Evolutionary conservation across 2,888 invertebrate genomes (phyloP).

Genomic region (Sinopyrophorus schimmeli): DNA sequence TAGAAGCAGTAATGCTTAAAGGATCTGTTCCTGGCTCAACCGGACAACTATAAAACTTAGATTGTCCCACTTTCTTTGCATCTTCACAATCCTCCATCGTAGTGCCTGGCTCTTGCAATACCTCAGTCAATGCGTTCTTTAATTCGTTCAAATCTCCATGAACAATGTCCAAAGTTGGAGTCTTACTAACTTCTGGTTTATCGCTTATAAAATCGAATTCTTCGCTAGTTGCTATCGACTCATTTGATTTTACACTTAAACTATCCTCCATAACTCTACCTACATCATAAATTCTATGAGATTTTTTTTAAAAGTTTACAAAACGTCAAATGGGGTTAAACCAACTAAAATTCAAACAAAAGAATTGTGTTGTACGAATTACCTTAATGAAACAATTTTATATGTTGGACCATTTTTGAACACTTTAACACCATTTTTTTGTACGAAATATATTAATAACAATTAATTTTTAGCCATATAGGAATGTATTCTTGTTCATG

Average conservation of each 20-base stretch:
- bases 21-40: constrained; percentile 49
- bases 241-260: constrained; percentile 69
- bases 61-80: constrained; percentile 57
- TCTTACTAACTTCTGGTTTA: constrained; percentile 54
- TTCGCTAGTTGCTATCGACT: constrained; percentile 71
- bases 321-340: constrained; percentile 14
- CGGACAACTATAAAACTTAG: constrained; percentile 57
- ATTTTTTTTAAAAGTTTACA: constrained; percentile 6
- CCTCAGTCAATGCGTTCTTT: constrained; percentile 64
- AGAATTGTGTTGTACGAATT: neutral
- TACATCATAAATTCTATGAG: constrained; percentile 10
- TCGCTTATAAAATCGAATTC: constrained; percentile 71
- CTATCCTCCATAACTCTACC: constrained; percentile 67
- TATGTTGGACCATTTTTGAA: constrained; percentile 3
- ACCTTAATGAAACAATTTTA: constrained; percentile 4
- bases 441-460: no score
- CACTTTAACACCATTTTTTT: neutral
- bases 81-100: constrained; percentile 45
- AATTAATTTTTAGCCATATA: no score
- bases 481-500: no score
- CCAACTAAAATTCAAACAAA: constrained; percentile 6
- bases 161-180: constrained; percentile 64
- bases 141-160: constrained; percentile 67
- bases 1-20: constrained; percentile 33
- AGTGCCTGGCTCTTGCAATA: constrained; percentile 50